phyloP scores from a whole-genome alignment of 2,888 invertebrate species.

The Tipula lateralis region DNA sequence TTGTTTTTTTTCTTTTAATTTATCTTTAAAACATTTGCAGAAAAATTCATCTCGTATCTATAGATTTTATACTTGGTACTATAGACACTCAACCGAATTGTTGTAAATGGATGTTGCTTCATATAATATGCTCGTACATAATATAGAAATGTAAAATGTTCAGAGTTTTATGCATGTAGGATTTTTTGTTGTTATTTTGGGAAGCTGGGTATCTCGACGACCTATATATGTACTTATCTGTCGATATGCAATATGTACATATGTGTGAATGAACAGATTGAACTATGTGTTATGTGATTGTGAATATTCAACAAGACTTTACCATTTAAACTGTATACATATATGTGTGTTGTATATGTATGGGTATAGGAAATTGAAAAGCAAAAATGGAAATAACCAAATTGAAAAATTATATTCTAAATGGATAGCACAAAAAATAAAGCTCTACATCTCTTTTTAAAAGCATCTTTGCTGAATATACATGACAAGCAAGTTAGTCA shows the following conservation, averaged over 20 bases:
- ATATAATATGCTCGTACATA: neutral
- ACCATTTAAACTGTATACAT: neutral
- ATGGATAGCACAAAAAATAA: neutral
- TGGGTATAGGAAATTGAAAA: neutral
- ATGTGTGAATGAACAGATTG: conserved; percentile 11
- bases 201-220: neutral
- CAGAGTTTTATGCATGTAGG: neutral
- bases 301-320: neutral
- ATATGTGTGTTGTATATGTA: neutral
- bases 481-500: neutral
- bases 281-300: neutral
- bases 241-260: neutral
- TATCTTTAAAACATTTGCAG: neutral
- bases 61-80: neutral
- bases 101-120: neutral
- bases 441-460: neutral
- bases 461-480: neutral
- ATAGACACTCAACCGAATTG: neutral
- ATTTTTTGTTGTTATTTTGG: neutral
- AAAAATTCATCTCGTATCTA: neutral
- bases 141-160: neutral
- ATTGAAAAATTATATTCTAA: neutral
- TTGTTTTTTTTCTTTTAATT: neutral
- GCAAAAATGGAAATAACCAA: conserved; percentile 11
- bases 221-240: neutral